Conservation (phyloP, 2,797 vertebrate genomes). For the Crossoptilon crossoptilon region DNA sequence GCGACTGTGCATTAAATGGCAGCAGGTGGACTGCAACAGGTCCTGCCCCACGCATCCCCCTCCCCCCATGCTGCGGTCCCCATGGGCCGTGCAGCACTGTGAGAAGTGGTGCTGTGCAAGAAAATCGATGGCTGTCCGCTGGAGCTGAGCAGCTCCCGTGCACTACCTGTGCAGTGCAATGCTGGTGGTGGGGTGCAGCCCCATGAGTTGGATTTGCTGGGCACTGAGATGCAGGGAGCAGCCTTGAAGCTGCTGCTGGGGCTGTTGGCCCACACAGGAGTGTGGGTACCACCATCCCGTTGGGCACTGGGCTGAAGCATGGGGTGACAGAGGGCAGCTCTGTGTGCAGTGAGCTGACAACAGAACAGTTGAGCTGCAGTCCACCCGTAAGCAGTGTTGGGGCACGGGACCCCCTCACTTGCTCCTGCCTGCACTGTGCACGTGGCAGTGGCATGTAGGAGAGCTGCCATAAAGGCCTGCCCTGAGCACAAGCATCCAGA, state of each 20-base stretch:
- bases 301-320: neutral
- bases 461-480: neutral
- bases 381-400: rapidly evolving
- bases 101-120: neutral
- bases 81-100: rapidly evolving
- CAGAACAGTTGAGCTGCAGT: neutral
- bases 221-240: rapidly evolving
- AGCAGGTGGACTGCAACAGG: neutral
- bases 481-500: neutral
- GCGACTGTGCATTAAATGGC: too few species aligned
- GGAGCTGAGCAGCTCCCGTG: neutral
- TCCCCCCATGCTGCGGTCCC: neutral
- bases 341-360: rapidly evolving
- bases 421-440: neutral
- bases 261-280: neutral
- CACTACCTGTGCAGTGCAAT: rapidly evolving
- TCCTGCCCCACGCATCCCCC: rapidly evolving
- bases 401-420: neutral
- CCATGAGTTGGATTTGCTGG: neutral
- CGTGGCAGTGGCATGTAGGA: neutral
- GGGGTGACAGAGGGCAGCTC: neutral
- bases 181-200: rapidly evolving
- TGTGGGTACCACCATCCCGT: neutral
- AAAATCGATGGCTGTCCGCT: neutral
- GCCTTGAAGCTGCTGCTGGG: neutral